These are phyloP conservation scores for Vesta saturnalis DNA, from an alignment of 2,888 invertebrate genomes.

Conservation along the genomic window DNA sequence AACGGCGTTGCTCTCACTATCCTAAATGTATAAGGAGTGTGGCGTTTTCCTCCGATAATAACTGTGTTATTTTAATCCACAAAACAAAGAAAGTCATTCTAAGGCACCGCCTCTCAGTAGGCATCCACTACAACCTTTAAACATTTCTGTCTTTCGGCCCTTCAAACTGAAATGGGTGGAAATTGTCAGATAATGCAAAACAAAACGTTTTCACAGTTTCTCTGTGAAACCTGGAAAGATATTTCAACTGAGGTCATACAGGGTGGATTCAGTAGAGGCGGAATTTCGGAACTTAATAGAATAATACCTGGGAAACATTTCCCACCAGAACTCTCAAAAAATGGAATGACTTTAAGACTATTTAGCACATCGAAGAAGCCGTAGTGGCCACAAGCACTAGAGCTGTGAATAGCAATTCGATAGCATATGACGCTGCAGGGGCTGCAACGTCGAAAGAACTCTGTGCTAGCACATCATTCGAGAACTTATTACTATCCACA, in stretches of 20 bases:
- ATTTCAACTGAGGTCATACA: slow-evolving; percentile 3
- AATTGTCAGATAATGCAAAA: slow-evolving; percentile 1
- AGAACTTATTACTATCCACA: slow-evolving; percentile 17
- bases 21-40: too few relatives aligned
- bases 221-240: neutral
- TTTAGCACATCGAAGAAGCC: slow-evolving; percentile 5
- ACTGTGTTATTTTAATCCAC: too few relatives aligned
- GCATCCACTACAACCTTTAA: slow-evolving; percentile 9
- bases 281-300: neutral
- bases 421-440: slow-evolving; percentile 12
- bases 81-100: too few relatives aligned
- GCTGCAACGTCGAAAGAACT: neutral
- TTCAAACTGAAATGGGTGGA: slow-evolving; percentile 7
- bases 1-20: too few relatives aligned
- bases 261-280: slow-evolving; percentile 2
- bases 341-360: slow-evolving; percentile 9
- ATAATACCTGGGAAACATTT: slow-evolving; percentile 11
- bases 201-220: slow-evolving; percentile 10
- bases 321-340: slow-evolving; percentile 1
- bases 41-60: too few relatives aligned
- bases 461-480: slow-evolving; percentile 14
- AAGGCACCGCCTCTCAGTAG: neutral
- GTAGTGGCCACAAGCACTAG: slow-evolving; percentile 14
- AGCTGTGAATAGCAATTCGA: slow-evolving; percentile 13
- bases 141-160: neutral